Base-by-base conservation (phyloP, 2,113 vertebrate species). In the Amphiprion ocellaris region DNA sequence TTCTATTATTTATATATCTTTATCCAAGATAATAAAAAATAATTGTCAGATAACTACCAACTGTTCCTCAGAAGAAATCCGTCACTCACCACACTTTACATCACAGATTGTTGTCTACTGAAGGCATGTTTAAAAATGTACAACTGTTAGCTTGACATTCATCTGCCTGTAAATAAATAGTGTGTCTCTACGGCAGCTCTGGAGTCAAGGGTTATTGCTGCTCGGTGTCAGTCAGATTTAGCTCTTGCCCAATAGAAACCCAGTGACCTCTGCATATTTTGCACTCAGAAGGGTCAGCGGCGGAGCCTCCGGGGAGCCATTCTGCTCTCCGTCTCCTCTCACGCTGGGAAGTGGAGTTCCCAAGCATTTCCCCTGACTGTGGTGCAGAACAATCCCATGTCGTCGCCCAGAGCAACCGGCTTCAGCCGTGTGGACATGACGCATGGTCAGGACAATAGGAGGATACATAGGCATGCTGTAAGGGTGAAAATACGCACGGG, bases 361-460 rank as follows among this genome's bases (percentile, higher is more conserved):
- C 96, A 95, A 98, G 95, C 95, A 96, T 96, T 97, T 97, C 96
- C 96, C 96, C 93, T 55, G 16, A 86, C 84, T 93, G 94, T 93
- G 95, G 93, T 95, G 93, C 95, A 96, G 95, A 97, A 98, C 97
- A 97, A 97, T 97, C 95, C 95, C 92, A 95, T 94, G 93, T 92
- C 91, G 86, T 94, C 88, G 52, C 2, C 44, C 95, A 61, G 74
- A 69, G 72, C 53, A 90, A 87, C 85, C 85, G 93, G 94, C 93
- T 95, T 94, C 92, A 94, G 89, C 94, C 89, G 90, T 94, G 93
- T 94, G 83, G 89, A 89, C 93, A 82, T 98, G 97, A 98, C 97
- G 96, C 97, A 98, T 93, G 92, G 94, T 92, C 93, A 82, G 96
- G 97, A 99, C 98, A 99, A 99, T 98, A 93, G 97, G 95, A 98